phyloP scores from a whole-genome alignment of 2,888 invertebrate genomes.

The Machimus rusticus region DNA sequence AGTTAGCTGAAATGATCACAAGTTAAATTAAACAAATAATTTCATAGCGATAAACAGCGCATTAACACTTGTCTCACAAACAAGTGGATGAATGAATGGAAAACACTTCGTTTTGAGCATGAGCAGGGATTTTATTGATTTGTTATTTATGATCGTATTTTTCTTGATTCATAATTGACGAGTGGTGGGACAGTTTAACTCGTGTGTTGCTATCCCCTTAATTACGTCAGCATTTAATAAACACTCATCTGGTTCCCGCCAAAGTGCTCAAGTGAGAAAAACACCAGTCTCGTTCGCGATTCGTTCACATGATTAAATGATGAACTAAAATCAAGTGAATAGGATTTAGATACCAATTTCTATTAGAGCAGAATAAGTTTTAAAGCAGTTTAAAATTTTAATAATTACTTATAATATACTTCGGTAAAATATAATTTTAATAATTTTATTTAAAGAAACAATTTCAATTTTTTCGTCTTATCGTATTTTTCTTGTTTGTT shows the following conservation, averaged over 20 bases:
- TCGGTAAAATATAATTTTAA: too few species aligned
- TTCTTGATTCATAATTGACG: background rate
- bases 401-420: background rate
- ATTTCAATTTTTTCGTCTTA: too few species aligned
- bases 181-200: background rate
- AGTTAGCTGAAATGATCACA: background rate
- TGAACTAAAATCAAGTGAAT: background rate
- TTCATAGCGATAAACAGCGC: background rate
- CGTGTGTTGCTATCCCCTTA: background rate
- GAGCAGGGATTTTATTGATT: background rate
- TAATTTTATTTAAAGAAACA: background rate
- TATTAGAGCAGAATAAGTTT: background rate
- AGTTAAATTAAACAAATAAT: background rate
- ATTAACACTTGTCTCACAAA: background rate
- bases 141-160: background rate
- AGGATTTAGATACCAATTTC: background rate
- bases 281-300: background rate
- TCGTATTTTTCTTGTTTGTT: too few species aligned
- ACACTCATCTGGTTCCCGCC: background rate
- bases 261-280: background rate
- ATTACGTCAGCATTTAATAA: background rate
- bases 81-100: background rate
- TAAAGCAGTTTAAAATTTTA: too few species aligned
- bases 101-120: background rate
- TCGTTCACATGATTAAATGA: background rate